Evolutionary conservation across 2,888 invertebrate species (phyloP), one percentile per base, ranked within the genome.

Genomic region (Scelioninae gen. 2): DNA sequence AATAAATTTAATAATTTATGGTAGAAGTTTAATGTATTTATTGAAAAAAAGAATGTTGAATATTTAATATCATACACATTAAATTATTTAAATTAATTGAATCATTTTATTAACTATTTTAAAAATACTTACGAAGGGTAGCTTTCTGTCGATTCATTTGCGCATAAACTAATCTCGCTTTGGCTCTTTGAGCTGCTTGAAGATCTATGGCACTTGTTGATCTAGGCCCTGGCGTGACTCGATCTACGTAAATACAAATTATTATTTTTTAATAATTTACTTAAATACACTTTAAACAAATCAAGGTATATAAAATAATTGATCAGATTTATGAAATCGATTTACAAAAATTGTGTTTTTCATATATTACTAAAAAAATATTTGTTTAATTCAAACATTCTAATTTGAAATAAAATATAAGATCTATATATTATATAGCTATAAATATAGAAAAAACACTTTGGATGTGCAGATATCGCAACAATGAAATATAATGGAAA

Each of bases 151-250:
- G 89, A 74, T 92, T 91, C 88, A 94, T 90, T 81, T 92, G 92
- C 53, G 94, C 93, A 87, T 95, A 95, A 78, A 94, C 91, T 31
- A 94, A 92, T 35, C 95, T 89, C 0, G 92, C 94, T 80, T 93
- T 92, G 31, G 96, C 96, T 45, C 96, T 89, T 86, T 95, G 94
- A 28, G 93, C 96, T 31, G 96, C 96, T 83, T 95, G 95, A 77
- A 96, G 91, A 89, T 98, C 97, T 81, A 97, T 94, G 41, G 97
- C 97, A 58, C 96, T 97, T 83, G 94, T 94, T 57, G 97, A 96
- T 77, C 97, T 91, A 58, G 78, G 79, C 22, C 81, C 82, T 35
- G 82, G 83, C 11, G 80, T 80, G 3, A 80, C 79, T 31, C 82
- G 81, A 78, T 81, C 82, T 83, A 76, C 11, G 65, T 72, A 31